Evolutionary conservation across 1,140 invertebrate species (phyloP), one percentile per base, ranked within the genome.

Genomic region (Pentalonia nigronervosa): DNA sequence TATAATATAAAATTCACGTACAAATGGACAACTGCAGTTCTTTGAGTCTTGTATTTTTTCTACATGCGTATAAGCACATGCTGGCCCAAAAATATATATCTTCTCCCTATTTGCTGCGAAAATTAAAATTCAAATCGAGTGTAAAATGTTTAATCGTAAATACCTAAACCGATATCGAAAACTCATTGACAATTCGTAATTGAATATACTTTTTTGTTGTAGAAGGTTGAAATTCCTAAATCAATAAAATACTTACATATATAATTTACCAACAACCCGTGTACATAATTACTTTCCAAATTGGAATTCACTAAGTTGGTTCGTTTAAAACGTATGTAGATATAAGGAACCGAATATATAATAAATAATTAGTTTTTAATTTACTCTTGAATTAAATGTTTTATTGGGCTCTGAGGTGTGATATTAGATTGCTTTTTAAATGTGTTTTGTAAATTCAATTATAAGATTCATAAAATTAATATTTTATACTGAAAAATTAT

Each of bases 281-380:
- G n/a, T 76, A 76, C n/a, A 76, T 76, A 76, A 20, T 76, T n/a
- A 76, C 30, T 76, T 76, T 76, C 60, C 60, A 76, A 76, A 76
- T 76, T 76, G 30, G 60, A 17, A 67, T 67, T 67, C 30, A 67
- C 30, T 14, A 76, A 76, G 30, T 76, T 76, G n/a, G 30, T n/a
- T 76, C 14, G 60, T 76, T 76, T 76, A 76, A 76, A 76, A n/a
- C 30, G 60, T 76, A n/a, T 7, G n/a, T 67, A 14, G 41, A 11
- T 60, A 67, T n/a, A 67, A 67, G 60, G 23, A 67, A n/a, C 30
- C 14, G 17, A 67, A n/a, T 67, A n/a, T 30, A 67, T 17, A 76
- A 76, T n/a, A 76, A 20, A 76, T 76, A n/a, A 76, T n/a, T n/a
- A n/a, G 4, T n/a, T 17, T 53, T 67, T 17, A n/a, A 67, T 67